These are phyloP conservation scores for Leuciscus waleckii DNA, from an alignment of 2,797 vertebrate genomes.

Conservation along the genomic window DNA sequence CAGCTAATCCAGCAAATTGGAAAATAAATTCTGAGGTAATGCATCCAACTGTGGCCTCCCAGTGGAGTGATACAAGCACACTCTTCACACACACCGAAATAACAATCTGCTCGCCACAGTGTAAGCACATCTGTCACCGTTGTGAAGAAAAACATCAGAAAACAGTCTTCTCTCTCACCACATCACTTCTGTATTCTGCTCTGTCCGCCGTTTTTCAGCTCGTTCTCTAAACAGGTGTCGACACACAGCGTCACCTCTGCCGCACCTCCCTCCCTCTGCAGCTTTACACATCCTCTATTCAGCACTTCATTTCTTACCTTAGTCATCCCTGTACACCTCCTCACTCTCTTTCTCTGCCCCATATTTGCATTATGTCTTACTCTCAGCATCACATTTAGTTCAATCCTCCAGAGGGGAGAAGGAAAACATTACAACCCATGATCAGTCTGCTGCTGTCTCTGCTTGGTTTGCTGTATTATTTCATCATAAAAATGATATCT, in stretches of 20 bases:
- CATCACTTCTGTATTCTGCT: constrained; percentile 14
- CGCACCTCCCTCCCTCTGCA: constrained; percentile 19
- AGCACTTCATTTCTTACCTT: constrained; percentile 33
- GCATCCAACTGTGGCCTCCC: constrained; percentile 40
- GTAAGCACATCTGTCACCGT: constrained; percentile 48
- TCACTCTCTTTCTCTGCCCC: constrained; percentile 37
- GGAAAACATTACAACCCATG: constrained; percentile 33
- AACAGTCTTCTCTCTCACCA: background rate
- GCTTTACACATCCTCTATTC: constrained; percentile 44
- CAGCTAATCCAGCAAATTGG: constrained; percentile 30
- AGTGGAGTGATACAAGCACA: constrained; percentile 27
- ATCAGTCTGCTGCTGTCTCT: constrained; percentile 7
- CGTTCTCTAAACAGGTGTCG: constrained; percentile 27
- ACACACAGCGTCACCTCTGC: constrained; percentile 31
- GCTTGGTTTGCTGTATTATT: constrained; percentile 56
- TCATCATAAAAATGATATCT: constrained; percentile 57
- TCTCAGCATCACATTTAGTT: constrained; percentile 4
- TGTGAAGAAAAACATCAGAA: constrained; percentile 5
- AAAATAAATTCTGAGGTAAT: constrained; percentile 25
- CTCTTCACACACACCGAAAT: constrained; percentile 17
- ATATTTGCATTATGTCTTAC: constrained; percentile 11
- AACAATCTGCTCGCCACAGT: constrained; percentile 35
- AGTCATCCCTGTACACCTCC: background rate
- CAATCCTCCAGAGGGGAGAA: constrained; percentile 1
- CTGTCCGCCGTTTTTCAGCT: background rate